Evolutionary conservation across 1,140 invertebrate species (phyloP).

Genomic region (Drosophila burlai): DNA sequence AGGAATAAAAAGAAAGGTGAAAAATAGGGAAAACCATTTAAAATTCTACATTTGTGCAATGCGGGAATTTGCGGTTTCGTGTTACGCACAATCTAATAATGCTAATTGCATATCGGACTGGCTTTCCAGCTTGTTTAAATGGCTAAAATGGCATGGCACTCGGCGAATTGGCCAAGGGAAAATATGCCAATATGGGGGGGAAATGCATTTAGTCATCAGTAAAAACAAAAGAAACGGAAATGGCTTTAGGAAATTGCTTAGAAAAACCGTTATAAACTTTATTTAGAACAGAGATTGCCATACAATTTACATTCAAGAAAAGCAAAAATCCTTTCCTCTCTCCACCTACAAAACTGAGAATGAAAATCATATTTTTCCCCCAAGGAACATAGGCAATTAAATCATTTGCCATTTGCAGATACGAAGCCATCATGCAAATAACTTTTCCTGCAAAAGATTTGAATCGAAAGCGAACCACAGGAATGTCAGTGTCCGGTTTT

Average conservation of each 20-base stretch:
- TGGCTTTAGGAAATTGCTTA: background rate
- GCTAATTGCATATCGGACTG: conserved; percentile 51
- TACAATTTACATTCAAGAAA: background rate
- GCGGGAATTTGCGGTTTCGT: conserved; percentile 42
- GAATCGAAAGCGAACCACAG: conserved; percentile 21
- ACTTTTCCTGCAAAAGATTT: conserved; percentile 22
- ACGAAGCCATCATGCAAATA: conserved; percentile 22
- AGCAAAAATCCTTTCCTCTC: background rate
- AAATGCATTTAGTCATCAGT: background rate
- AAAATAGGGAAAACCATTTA: conserved; percentile 14
- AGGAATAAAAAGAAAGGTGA: background rate
- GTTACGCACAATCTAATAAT: conserved; percentile 55
- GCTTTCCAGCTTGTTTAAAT: conserved; percentile 21
- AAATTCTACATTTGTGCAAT: conserved; percentile 23
- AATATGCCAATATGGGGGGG: background rate
- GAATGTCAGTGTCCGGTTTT: conserved; percentile 25
- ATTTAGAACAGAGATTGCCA: background rate
- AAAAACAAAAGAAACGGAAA: background rate
- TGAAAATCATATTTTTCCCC: background rate
- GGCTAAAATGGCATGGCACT: conserved; percentile 1
- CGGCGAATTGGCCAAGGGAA: background rate
- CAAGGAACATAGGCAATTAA: conserved; percentile 11
- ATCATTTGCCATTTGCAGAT: conserved; percentile 44
- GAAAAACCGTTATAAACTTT: background rate
- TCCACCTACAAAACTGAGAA: background rate